Percentiles rank a stretch among this genome's conserved stretches.
Conservation (phyloP, 2,797 vertebrate species). For the Rhinogobio ventralis region DNA sequence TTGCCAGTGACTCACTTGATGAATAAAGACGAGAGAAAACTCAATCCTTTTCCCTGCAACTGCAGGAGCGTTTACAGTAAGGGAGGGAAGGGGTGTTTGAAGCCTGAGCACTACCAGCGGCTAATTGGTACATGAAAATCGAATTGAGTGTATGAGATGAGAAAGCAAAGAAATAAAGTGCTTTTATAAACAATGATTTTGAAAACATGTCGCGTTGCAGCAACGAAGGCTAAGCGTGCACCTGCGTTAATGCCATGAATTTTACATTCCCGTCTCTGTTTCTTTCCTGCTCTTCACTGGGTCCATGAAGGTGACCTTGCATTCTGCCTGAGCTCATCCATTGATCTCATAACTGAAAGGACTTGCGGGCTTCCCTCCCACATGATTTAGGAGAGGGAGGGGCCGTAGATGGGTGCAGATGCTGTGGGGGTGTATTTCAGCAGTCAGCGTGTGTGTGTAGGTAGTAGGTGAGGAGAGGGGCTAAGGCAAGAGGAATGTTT, state of each 20-base stretch:
- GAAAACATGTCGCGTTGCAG: neutral
- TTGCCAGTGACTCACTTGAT: constrained; percentile 49
- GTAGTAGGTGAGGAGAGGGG: constrained; percentile 40
- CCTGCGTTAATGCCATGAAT: constrained; percentile 10
- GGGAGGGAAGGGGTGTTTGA: neutral
- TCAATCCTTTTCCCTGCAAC: neutral
- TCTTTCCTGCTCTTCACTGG: constrained; percentile 3
- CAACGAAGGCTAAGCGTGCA: neutral
- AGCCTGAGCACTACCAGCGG: constrained; percentile 10
- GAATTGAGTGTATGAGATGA: constrained; percentile 20
- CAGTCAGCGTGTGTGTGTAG: constrained; percentile 41
- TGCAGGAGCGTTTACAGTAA: neutral
- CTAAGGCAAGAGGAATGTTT: constrained; percentile 52
- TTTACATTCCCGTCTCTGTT: constrained; percentile 7
- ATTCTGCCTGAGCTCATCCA: constrained; percentile 61
- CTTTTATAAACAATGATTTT: constrained; percentile 4
- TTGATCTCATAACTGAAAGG: constrained; percentile 62
- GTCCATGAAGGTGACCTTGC: constrained; percentile 69
- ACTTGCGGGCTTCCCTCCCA: constrained; percentile 68
- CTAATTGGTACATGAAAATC: constrained; percentile 52
- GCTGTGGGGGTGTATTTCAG: constrained; percentile 59
- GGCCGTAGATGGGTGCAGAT: constrained; percentile 60
- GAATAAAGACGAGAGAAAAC: constrained; percentile 46
- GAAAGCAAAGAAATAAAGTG: constrained; percentile 12
- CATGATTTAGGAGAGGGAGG: constrained; percentile 54